Evolutionary conservation across 2,113 vertebrate genomes (phyloP), one percentile per base, ranked within the genome.

Genomic region (Nymphicus hollandicus): DNA sequence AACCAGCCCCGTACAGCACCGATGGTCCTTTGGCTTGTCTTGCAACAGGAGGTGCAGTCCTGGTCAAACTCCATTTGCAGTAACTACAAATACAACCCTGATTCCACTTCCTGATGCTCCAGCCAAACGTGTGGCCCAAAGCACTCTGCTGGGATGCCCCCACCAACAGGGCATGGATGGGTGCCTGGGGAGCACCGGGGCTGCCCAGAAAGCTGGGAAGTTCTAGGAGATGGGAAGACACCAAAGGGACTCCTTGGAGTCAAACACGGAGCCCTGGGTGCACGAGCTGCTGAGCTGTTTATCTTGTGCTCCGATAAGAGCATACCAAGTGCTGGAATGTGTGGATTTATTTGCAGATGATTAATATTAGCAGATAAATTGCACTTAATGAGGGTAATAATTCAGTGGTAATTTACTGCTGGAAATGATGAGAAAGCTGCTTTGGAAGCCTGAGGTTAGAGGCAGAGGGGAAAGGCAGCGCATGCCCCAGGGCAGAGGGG

Each of bases 301-400:
- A 74, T 92, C 73, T 89, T 23, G 39, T 1, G 49, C 27, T 33
- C 58, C 0, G 89, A 96, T 92, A 96, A 92, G 37, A 50, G 64
- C 91, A 60, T 81, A n/a, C 90, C 80, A 2, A 39, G 61, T 2
- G 2, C 86, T 52, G 76, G 66, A 79, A 88, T 86, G 72, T 19
- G 71, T 5, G 35, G 47, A 86, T 85, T 93, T 93, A 73, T 94
- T 96, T 96, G 68, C 74, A 58, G 44, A 37, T 85, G 79, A 96
- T 96, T 94, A 92, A 95, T 97, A 96, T 95, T 77, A 92, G 86
- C 63, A 66, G 83, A 66, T 93, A 52, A 6, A 64, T 88, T 37
- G 79, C 60, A 23, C 79, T 92, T 89, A 86, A 85, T 46, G 86
- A 79, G 80, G 82, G 83, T 53, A 93, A 88, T 96, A 95, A 92